phyloP scores from a whole-genome alignment of 2,888 invertebrate species.

The Chesias legatella region DNA sequence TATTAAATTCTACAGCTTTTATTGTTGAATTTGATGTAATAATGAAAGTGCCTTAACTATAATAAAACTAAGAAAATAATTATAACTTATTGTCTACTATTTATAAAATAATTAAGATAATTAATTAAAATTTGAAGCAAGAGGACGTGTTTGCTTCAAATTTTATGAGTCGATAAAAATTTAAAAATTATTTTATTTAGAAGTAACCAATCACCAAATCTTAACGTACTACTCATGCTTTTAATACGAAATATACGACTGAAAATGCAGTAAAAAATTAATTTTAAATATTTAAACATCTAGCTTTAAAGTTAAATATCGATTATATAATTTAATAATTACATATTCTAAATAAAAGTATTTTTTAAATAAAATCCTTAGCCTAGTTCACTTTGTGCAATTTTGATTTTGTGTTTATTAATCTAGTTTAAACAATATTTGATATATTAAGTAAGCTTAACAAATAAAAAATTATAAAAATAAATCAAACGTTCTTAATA shows the following conservation, averaged over 20 bases:
- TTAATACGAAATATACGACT: constrained; percentile 39
- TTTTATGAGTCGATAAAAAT: constrained; percentile 30
- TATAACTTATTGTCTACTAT: neutral
- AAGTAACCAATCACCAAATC: neutral
- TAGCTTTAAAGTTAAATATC: too few relatives aligned
- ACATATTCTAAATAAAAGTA: too few relatives aligned
- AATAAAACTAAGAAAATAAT: too few relatives aligned
- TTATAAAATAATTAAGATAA: neutral
- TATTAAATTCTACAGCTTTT: constrained; percentile 44
- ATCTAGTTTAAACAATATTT: neutral
- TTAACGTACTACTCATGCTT: neutral
- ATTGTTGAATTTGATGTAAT: constrained; percentile 2
- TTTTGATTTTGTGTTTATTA: too few relatives aligned
- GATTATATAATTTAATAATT: too few relatives aligned
- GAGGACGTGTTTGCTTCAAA: constrained; percentile 72
- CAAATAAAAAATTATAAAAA: constrained; percentile 4
- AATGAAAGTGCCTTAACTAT: constrained; percentile 13
- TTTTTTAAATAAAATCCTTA: too few relatives aligned
- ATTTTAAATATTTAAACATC: too few relatives aligned
- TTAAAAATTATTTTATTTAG: neutral
- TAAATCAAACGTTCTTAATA: constrained; percentile 52
- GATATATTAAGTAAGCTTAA: constrained; percentile 2
- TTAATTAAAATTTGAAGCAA: constrained; percentile 55
- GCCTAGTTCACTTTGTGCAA: constrained; percentile 61
- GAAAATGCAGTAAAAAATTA: constrained; percentile 68